These are phyloP conservation scores for Biston stratarius DNA, from an alignment of 2,888 invertebrate species.

Conservation along the genomic window DNA sequence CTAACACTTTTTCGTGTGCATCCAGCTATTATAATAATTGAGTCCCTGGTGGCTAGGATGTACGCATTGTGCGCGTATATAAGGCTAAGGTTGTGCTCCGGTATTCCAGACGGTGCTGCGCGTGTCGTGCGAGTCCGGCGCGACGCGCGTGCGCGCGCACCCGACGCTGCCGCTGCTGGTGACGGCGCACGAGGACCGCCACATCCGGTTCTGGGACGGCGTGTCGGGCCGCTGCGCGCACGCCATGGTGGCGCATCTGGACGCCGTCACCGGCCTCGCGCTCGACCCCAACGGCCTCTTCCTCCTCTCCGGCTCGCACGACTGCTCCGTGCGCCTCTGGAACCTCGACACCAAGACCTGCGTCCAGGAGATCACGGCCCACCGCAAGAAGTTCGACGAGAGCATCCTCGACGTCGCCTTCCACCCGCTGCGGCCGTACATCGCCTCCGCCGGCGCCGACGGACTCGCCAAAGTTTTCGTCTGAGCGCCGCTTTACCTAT, in stretches of 20 bases:
- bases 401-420: slow-evolving; percentile 99
- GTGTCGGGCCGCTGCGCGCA: slow-evolving; percentile 97
- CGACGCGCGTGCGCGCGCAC: slow-evolving; percentile 96
- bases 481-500: slow-evolving; percentile 76
- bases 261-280: slow-evolving; percentile 98
- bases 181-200: slow-evolving; percentile 98
- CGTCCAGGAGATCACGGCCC: slow-evolving; percentile 99
- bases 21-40: too few species aligned
- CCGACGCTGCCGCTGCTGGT: slow-evolving; percentile 98
- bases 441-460: slow-evolving; percentile 99
- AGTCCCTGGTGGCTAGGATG: too few species aligned
- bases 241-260: slow-evolving; percentile 99
- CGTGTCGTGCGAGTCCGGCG: slow-evolving; percentile 88
- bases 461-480: slow-evolving; percentile 99
- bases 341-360: slow-evolving; percentile 99
- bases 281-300: slow-evolving; percentile 99
- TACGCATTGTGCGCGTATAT: too few species aligned
- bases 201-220: slow-evolving; percentile 99
- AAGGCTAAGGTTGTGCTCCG: not conserved
- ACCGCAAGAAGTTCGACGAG: slow-evolving; percentile 99
- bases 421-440: slow-evolving; percentile 99
- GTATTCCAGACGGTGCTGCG: slow-evolving; percentile 85
- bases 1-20: too few species aligned
- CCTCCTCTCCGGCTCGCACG: slow-evolving; percentile 99
- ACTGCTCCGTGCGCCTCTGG: slow-evolving; percentile 99